Evolutionary conservation across 2,113 vertebrate species (phyloP).

Genomic region (Colaptes auratus): DNA sequence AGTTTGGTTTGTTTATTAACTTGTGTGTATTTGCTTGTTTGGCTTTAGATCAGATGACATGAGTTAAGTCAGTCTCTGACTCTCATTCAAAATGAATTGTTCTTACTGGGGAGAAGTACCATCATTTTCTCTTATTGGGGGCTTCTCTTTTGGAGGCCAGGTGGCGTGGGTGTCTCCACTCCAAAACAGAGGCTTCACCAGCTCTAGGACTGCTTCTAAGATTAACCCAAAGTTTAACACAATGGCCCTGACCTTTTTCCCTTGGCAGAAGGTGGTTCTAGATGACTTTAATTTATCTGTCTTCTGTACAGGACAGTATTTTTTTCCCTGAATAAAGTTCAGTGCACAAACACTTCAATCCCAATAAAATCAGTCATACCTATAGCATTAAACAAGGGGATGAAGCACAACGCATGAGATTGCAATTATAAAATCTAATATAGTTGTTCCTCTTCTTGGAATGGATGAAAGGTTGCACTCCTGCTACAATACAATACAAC

Average conservation of each 20-base stretch:
- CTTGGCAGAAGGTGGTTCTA: neutral
- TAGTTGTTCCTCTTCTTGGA: neutral
- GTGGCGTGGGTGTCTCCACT: neutral
- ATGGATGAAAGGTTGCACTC: neutral
- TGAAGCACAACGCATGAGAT: neutral
- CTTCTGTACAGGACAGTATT: neutral
- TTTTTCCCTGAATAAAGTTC: neutral
- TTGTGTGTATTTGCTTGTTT: conserved; percentile 10
- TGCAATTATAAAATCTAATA: neutral
- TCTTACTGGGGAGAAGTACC: neutral
- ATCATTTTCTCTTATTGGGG: neutral
- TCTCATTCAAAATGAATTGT: neutral
- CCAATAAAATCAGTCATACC: neutral
- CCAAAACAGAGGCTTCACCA: neutral
- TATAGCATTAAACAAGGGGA: neutral
- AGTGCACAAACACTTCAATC: neutral
- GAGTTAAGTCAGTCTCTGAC: neutral
- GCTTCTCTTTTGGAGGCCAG: neutral
- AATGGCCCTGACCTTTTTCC: neutral
- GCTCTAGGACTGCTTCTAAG: neutral
- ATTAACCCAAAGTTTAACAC: neutral
- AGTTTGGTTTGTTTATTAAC: conserved; percentile 67
- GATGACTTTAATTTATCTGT: neutral
- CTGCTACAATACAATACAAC: no score
- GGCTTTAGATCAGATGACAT: neutral